These are phyloP conservation scores for Formica exsecta DNA, from an alignment of 1,140 invertebrate species.

Conservation along the genomic window DNA sequence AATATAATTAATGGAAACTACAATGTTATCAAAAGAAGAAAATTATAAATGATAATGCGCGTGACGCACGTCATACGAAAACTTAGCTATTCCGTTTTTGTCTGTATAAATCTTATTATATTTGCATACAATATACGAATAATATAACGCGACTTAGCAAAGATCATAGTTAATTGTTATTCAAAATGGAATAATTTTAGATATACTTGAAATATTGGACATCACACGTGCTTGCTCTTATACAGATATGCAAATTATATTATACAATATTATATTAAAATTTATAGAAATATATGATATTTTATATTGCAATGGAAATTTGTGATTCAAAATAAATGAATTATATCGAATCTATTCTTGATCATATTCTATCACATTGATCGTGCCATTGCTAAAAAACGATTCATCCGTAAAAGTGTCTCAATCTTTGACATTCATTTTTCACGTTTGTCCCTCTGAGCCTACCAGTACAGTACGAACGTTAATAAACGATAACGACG, in stretches of 20 bases:
- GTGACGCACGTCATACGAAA: neutral
- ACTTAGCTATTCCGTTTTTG: neutral
- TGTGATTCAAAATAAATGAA: neutral
- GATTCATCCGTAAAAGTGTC: neutral
- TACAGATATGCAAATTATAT: no score
- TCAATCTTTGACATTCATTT: neutral
- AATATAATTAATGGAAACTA: conserved; percentile 30
- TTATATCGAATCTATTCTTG: neutral
- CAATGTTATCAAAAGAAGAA: conserved; percentile 12
- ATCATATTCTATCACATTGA: neutral
- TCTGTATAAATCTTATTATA: conserved; percentile 18
- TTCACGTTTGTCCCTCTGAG: neutral
- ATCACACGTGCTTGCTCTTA: no score
- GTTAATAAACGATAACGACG: conserved; percentile 1
- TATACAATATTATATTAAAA: neutral
- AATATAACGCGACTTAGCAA: neutral
- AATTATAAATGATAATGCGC: conserved; percentile 1
- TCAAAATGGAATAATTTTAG: neutral
- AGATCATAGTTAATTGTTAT: neutral
- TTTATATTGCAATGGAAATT: neutral
- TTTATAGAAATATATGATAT: conserved; percentile 7
- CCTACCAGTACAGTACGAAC: neutral
- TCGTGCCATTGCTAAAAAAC: conserved; percentile 3
- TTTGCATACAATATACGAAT: neutral
- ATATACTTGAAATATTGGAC: no score